Conservation (phyloP, 2,113 vertebrate species). For the Erythrolamprus reginae region DNA sequence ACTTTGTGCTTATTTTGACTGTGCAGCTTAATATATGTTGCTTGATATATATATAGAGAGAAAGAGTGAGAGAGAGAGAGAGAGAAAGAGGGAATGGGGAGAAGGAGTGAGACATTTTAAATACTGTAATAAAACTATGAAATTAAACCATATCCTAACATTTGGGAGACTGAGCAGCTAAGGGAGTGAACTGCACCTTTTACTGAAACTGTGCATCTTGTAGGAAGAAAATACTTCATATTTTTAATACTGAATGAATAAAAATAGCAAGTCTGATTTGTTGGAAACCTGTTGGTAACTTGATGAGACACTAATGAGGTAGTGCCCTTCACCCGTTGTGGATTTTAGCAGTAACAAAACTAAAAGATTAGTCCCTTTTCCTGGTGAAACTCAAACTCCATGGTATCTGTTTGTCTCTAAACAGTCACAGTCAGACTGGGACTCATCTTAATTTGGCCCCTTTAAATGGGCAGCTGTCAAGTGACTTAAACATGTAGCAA, state of each 20-base stretch:
- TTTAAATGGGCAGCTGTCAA: slow-evolving; percentile 50
- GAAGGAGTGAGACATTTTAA: neutral
- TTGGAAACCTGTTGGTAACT: slow-evolving; percentile 2
- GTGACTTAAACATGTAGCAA: slow-evolving; percentile 47
- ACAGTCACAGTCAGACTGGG: neutral
- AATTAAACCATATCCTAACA: slow-evolving; percentile 43
- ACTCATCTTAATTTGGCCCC: slow-evolving; percentile 31
- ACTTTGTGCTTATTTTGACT: slow-evolving; percentile 61
- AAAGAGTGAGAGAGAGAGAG: neutral
- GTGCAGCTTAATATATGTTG: slow-evolving; percentile 66
- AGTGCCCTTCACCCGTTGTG: slow-evolving; percentile 17
- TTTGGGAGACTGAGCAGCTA: neutral
- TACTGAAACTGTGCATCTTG: neutral
- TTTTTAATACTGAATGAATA: slow-evolving; percentile 26
- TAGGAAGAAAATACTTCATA: neutral
- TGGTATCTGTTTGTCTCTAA: neutral
- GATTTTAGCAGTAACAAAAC: slow-evolving; percentile 26
- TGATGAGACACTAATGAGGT: slow-evolving; percentile 16
- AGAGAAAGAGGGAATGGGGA: neutral
- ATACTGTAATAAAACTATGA: slow-evolving; percentile 35
- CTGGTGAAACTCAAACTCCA: neutral
- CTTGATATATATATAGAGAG: slow-evolving; percentile 4
- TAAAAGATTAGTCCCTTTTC: neutral
- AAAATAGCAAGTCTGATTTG: neutral
- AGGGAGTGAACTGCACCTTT: neutral